phyloP scores from a whole-genome alignment of 92 coral and sea anemone species.

The Epizoanthus fatuus region DNA sequence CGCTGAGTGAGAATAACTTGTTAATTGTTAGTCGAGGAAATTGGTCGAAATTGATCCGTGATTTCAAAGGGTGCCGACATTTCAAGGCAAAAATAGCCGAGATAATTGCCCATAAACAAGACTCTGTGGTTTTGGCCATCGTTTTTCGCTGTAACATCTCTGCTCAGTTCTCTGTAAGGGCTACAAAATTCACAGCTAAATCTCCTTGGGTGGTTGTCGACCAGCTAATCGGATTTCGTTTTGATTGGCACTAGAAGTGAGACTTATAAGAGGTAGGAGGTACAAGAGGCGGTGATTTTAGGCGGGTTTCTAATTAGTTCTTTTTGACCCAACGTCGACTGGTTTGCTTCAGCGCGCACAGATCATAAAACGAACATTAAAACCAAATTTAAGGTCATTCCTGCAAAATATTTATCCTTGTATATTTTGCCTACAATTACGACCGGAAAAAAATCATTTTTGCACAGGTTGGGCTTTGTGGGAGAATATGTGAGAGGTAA shows the following conservation, averaged over 20 bases:
- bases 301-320: slow-evolving; percentile 98
- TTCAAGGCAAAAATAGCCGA: slow-evolving; percentile 70
- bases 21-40: slow-evolving; percentile 98
- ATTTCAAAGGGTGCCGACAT: slow-evolving; percentile 94
- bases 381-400: slow-evolving; percentile 73
- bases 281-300: slow-evolving; percentile 88
- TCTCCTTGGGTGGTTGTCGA: slow-evolving; percentile 47
- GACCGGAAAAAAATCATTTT: slow-evolving; percentile 78
- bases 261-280: slow-evolving; percentile 73
- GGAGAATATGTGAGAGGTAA: slow-evolving; percentile 66
- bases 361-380: slow-evolving; percentile 82
- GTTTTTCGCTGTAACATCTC: slow-evolving; percentile 26
- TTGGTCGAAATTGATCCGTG: slow-evolving; percentile 98
- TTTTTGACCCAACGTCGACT: slow-evolving; percentile 82
- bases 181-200: slow-evolving; percentile 36
- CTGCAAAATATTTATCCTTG: slow-evolving; percentile 65
- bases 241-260: slow-evolving; percentile 80
- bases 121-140: slow-evolving; percentile 52
- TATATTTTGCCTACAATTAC: slow-evolving; percentile 57
- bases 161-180: background rate
- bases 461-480: slow-evolving; percentile 64
- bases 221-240: slow-evolving; percentile 58
- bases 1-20: slow-evolving; percentile 91
- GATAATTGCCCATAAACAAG: slow-evolving; percentile 89
- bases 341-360: slow-evolving; percentile 59